Evolutionary conservation across 2,888 invertebrate genomes (phyloP).

Genomic region (Callosobruchus maculatus): DNA sequence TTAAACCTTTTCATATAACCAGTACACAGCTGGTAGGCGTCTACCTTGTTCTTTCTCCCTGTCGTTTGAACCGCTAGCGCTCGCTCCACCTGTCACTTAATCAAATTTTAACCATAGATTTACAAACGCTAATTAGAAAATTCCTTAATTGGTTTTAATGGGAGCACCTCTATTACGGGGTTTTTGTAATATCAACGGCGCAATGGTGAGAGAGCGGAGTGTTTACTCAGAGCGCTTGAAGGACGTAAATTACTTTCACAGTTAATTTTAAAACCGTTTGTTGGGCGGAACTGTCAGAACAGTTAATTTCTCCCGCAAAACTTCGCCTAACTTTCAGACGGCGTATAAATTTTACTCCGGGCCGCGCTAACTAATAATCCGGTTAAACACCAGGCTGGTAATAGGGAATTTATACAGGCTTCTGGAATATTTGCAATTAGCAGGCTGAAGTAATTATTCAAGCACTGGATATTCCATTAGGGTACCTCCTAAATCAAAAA

Average conservation of each 20-base stretch:
- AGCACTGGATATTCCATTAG: too few relatives aligned
- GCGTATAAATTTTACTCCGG: not conserved
- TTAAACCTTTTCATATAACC: too few relatives aligned
- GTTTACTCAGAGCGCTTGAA: not conserved
- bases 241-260: slow-evolving; percentile 21
- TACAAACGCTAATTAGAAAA: not conserved
- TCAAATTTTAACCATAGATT: not conserved
- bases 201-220: not conserved
- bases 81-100: not conserved
- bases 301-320: not conserved
- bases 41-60: not conserved
- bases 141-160: not conserved
- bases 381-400: not conserved
- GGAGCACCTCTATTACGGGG: not conserved
- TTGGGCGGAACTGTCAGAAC: not conserved
- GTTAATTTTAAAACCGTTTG: slow-evolving; percentile 22
- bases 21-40: not conserved
- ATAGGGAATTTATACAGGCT: not conserved
- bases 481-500: too few relatives aligned
- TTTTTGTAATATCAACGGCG: not conserved
- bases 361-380: not conserved
- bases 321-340: not conserved
- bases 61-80: not conserved
- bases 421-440: not conserved
- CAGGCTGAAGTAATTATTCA: not conserved